A percentile compares a stretch with the other conserved stretches of the same genome.
Conservation (phyloP, 1,140 invertebrate genomes). For the Euura lappo region DNA sequence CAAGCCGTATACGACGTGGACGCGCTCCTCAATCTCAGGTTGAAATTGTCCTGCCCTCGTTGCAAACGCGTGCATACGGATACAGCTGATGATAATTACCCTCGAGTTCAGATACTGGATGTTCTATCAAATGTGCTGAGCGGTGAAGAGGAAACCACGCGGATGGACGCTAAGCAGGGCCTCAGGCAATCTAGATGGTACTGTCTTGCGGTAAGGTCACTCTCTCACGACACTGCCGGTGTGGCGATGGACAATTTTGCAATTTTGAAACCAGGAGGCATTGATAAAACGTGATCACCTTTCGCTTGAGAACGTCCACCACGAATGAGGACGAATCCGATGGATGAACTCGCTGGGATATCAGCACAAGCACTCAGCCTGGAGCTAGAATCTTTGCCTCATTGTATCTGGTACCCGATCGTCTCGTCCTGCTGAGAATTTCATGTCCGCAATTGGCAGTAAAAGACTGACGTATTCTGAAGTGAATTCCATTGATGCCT, state of each 20-base stretch:
- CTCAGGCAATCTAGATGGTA: not conserved
- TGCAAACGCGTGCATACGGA: not conserved
- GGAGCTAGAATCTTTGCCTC: no score
- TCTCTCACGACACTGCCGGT: not conserved
- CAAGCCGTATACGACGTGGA: no score
- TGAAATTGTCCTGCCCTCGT: conserved; percentile 4
- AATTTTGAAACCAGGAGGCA: not conserved
- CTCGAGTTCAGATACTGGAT: not conserved
- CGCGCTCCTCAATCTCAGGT: not conserved
- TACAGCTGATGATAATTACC: not conserved
- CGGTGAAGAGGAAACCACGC: not conserved
- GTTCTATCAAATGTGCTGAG: not conserved
- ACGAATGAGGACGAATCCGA: no score
- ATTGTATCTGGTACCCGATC: no score
- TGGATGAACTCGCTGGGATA: no score
- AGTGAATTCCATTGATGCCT: not conserved
- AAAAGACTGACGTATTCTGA: no score
- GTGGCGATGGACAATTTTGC: not conserved
- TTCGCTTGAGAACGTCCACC: not conserved
- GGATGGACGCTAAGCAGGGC: not conserved
- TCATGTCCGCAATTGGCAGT: no score
- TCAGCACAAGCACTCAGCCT: no score
- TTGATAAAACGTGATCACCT: conserved; percentile 1
- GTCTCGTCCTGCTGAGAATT: no score
- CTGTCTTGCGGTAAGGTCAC: not conserved